Evolutionary conservation across 2,113 vertebrate genomes (phyloP).

Genomic region (Solenodon paradoxus): DNA sequence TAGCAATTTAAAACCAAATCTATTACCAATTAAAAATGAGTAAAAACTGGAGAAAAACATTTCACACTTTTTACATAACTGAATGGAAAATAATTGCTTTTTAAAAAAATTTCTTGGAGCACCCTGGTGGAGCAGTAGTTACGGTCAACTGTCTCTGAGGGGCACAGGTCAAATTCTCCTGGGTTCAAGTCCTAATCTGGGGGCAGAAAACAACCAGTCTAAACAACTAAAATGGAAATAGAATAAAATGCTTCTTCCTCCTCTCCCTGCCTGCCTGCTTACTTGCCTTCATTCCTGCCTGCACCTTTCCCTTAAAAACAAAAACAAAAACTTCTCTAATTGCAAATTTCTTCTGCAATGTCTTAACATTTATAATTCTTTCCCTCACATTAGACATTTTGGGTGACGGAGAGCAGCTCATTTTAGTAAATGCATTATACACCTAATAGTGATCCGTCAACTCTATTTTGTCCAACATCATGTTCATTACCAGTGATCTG

Average conservation of each 20-base stretch:
- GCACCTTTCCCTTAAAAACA: too few relatives aligned
- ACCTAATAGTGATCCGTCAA: neutral
- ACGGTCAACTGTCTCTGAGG: too few relatives aligned
- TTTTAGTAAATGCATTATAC: slow-evolving; percentile 32
- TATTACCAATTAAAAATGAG: neutral
- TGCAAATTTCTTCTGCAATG: slow-evolving; percentile 3
- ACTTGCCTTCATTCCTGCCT: too few relatives aligned
- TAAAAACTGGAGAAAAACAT: slow-evolving; percentile 28
- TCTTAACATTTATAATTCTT: neutral
- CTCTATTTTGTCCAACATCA: neutral
- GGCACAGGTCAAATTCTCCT: too few relatives aligned
- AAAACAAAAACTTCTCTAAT: neutral
- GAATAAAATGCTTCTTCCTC: too few relatives aligned
- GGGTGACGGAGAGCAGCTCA: neutral
- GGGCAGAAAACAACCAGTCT: too few relatives aligned
- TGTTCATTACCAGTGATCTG: neutral
- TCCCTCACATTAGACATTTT: neutral
- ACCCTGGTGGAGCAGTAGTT: too few relatives aligned
- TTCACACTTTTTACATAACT: neutral
- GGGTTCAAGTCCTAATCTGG: too few relatives aligned
- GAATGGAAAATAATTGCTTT: slow-evolving; percentile 20
- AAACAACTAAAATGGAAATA: too few relatives aligned
- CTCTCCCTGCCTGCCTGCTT: too few relatives aligned
- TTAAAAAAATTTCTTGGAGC: neutral
- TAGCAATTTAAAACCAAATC: neutral